Base-by-base conservation (phyloP, 2,797 vertebrate species). In the Emydoidea blandingii region DNA sequence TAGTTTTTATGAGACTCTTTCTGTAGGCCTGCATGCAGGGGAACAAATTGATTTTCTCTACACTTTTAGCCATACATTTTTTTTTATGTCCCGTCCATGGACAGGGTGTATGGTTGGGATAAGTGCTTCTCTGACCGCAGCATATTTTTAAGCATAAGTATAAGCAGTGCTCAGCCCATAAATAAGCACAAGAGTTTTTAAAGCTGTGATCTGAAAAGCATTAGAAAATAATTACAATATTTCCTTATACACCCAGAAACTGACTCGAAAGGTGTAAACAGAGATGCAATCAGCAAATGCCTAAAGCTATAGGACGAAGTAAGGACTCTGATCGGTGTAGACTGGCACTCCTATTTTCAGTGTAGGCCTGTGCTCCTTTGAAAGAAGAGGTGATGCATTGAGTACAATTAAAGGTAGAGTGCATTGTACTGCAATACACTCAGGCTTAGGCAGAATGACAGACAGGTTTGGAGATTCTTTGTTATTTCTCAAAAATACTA, bases 221-320 rank as follows among this genome's bases (percentile, higher is more conserved):
- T 82, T 95, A 92, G n/a, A 79, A 85, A 92, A n/a, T 65, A 85
- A 87, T 94, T 79, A 86, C 6, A 52, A 76, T 87, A 94, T 87
- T 95, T 96, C 92, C 84, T 91, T 84, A 90, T 83, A 96, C 72
- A 93, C 93, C 87, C 89, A 86, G 95, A 95, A 95, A 86, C 56
- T 59, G 83, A 94, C 57, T 29, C 27, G 85, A 89, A 25, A 53
- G 37, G 21, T 88, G 50, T 15, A 47, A 94, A 93, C n/a, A 94
- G 79, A 93, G 92, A 81, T 50, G 19, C 53, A 16, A 92, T 76
- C 83, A 92, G 65, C 12, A 59, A 72, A 14, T 25, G 34, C 34
- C 6, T 78, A 72, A 94, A 95, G 50, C 31, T 44, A 57, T 80
- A 85, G 52, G 92, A 83, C 1, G 37, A 3, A 4, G 74, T 27